phyloP scores from a whole-genome alignment of 2,113 vertebrate species.

The Indicator indicator region DNA sequence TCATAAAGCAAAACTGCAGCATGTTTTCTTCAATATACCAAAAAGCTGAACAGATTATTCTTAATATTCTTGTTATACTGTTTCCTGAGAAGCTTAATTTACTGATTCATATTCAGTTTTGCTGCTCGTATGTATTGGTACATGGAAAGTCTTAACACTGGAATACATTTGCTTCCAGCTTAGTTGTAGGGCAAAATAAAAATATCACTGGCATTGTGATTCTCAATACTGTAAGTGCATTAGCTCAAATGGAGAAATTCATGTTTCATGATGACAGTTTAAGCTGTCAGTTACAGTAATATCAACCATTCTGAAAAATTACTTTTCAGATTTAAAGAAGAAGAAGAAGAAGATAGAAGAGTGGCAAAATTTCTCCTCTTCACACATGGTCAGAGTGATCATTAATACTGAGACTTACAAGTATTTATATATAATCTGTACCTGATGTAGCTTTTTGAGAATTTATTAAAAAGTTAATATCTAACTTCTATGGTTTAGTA shows the following conservation, averaged over 20 bases:
- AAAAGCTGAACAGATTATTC: background rate
- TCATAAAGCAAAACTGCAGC: background rate
- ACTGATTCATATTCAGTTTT: background rate
- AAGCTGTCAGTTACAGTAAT: background rate
- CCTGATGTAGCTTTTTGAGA: background rate
- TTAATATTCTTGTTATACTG: background rate
- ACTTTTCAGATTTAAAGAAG: background rate
- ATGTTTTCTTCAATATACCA: background rate
- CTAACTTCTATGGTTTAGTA: background rate
- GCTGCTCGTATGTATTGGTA: background rate
- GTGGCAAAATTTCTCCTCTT: background rate
- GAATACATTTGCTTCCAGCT: background rate
- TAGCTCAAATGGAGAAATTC: background rate
- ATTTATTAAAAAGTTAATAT: background rate
- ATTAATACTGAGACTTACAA: background rate
- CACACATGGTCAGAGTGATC: background rate
- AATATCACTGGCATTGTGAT: background rate
- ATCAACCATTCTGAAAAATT: background rate
- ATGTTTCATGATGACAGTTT: background rate
- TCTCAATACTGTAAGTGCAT: background rate
- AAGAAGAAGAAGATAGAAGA: background rate
- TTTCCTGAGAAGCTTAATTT: background rate
- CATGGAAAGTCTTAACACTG: background rate
- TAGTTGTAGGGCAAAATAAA: background rate
- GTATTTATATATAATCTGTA: background rate